phyloP scores from a whole-genome alignment of 2,797 vertebrate species.

The Orestias chungarensis region DNA sequence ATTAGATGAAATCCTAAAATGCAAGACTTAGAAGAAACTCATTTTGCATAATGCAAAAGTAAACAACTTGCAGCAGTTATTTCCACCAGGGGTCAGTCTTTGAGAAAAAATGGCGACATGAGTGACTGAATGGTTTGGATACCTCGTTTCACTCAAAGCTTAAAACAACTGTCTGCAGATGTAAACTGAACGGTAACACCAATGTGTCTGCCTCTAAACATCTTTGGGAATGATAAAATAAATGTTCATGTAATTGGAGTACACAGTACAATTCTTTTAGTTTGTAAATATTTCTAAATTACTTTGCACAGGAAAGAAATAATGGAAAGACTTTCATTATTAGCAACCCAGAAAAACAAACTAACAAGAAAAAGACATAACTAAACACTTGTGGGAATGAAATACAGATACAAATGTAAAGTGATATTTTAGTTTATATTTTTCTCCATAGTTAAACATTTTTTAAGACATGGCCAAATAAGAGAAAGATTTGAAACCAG shows the following conservation, averaged over 20 bases:
- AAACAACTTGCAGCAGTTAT: not conserved
- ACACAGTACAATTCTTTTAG: not conserved
- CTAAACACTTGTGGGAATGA: not conserved
- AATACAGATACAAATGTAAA: not conserved
- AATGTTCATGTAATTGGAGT: not conserved
- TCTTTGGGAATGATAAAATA: not conserved
- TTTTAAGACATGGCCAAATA: not conserved
- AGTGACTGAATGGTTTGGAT: not conserved
- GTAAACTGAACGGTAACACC: not conserved
- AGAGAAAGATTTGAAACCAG: not conserved
- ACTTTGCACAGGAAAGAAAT: not conserved
- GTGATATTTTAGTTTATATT: not conserved
- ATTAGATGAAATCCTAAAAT: not conserved
- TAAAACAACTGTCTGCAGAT: not conserved
- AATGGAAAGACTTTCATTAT: not conserved
- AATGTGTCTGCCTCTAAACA: not conserved
- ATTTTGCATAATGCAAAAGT: not conserved
- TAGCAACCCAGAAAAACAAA: not conserved
- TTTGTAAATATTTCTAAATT: not conserved
- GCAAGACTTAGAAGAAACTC: not conserved
- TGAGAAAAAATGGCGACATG: not conserved
- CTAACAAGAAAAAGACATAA: not conserved
- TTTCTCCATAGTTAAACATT: not conserved
- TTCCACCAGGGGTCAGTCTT: conserved; percentile 49
- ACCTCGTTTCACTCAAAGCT: not conserved